A percentile compares a stretch with the other conserved stretches of the same genome.
Evolutionary conservation across 2,113 vertebrate genomes (phyloP).

Genomic region (Cyanoderma ruficeps): DNA sequence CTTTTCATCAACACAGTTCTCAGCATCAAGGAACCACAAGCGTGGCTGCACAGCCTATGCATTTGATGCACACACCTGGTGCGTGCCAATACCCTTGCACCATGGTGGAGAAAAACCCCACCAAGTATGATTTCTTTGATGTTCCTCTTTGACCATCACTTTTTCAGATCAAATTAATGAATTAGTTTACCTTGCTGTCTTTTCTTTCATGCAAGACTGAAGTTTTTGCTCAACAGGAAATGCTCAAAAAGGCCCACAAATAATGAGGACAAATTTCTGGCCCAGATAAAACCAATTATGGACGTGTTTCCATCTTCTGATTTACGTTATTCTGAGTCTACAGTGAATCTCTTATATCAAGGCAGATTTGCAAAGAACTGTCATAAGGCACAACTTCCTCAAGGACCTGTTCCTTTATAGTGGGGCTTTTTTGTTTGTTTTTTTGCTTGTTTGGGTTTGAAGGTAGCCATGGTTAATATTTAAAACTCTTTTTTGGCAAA

Average conservation of each 20-base stretch:
- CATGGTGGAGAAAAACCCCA: accelerated
- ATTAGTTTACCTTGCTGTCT: neutral
- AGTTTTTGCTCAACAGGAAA: neutral
- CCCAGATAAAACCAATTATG: neutral
- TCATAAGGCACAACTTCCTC: neutral
- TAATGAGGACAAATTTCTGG: neutral
- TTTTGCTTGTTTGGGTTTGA: neutral
- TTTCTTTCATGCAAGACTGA: neutral
- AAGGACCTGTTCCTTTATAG: neutral
- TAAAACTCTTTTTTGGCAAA: neutral
- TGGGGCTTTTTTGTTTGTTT: neutral
- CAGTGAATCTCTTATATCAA: neutral
- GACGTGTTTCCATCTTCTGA: neutral
- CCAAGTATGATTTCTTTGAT: neutral
- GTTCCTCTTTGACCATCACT: neutral
- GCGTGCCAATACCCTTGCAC: neutral
- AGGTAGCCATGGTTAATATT: neutral
- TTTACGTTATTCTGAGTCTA: neutral
- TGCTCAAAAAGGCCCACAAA: neutral
- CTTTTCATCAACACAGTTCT: neutral
- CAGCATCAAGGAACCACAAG: neutral
- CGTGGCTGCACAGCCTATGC: accelerated
- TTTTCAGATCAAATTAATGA: neutral
- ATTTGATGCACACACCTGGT: neutral
- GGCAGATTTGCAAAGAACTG: neutral